Evolutionary conservation across 2,888 invertebrate species (phyloP).

Genomic region (Sphaerophoria taeniata): DNA sequence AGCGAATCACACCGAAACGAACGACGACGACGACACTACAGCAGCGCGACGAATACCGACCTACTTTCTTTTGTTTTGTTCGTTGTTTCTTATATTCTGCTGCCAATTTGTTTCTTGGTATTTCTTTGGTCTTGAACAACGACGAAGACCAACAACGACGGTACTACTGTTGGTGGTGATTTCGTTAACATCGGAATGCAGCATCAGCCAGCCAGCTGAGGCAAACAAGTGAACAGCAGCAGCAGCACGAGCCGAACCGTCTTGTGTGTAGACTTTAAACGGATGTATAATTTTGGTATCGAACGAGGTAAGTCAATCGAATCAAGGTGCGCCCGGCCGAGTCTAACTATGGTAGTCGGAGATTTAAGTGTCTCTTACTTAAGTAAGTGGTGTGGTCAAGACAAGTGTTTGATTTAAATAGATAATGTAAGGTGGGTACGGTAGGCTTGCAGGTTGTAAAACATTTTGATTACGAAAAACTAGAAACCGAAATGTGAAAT

Average conservation of each 20-base stretch:
- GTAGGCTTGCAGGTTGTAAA: not conserved
- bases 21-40: not conserved
- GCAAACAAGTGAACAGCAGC: constrained; percentile 3
- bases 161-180: constrained; percentile 50
- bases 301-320: not conserved
- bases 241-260: constrained; percentile 17
- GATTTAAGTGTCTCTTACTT: not conserved
- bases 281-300: no score
- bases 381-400: not conserved
- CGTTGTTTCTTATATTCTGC: constrained; percentile 51
- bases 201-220: constrained; percentile 54
- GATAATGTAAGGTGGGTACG: not conserved
- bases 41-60: constrained; percentile 45
- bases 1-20: constrained; percentile 40
- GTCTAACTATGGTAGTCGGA: not conserved
- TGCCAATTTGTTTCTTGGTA: constrained; percentile 60
- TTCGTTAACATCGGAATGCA: constrained; percentile 73
- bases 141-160: not conserved
- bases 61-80: constrained; percentile 74
- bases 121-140: constrained; percentile 16
- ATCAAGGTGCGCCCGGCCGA: constrained; percentile 14
- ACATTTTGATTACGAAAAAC: not conserved
- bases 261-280: not conserved
- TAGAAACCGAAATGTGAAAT: not conserved
- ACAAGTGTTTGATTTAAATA: not conserved